Base-by-base conservation (phyloP, 2,797 vertebrate species). In the Gallinago stenura region DNA sequence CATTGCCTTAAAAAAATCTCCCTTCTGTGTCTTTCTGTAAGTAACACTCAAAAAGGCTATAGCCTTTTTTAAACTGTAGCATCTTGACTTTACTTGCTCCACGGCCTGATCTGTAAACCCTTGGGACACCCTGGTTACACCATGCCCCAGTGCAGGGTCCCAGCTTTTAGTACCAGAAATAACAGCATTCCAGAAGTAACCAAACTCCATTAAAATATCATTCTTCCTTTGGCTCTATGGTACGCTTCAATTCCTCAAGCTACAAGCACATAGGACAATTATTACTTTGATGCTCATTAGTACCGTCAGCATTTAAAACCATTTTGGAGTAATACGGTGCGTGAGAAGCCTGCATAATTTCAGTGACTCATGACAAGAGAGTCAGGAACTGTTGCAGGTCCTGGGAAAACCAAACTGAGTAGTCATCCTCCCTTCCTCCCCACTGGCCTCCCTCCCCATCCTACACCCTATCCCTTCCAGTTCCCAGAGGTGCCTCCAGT, bases 61-160 rank as follows among this genome's bases (percentile, higher is more conserved):
- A 53, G 12, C 5, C 21, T 53, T 15, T 65, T 87, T 82, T 46
- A 65, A 60, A 58, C 21, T 20, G 14, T 45, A 57, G 17, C 41
- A 5, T 30, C 57, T 51, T 53, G 57, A 39, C 37, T 39, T 64
- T 30, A 21, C 26, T 53, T 65, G 37, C 22, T 50, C 24, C 15
- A 54, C 45, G 30, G 7, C 30, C 51, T 64, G 30, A 56, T 6
- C 17, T 58, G 37, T n/a, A 37, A 87, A n/a, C 18, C 39, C 62
- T 22, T 64, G 30, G 43, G 50, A 28, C 17, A 58, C 12, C 7
- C 17, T 50, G 21, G 43, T 73, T 45, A 16, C 45, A 66, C 0
- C 2, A 33, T 66, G 13, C 7, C 46, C 7, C 69, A 60, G 9
- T 0, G 1, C 8, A 54, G 31, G 8, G 46, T 66, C 30, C 30